Conservation (phyloP, 2,113 vertebrate species). For the Cacatua alba region DNA sequence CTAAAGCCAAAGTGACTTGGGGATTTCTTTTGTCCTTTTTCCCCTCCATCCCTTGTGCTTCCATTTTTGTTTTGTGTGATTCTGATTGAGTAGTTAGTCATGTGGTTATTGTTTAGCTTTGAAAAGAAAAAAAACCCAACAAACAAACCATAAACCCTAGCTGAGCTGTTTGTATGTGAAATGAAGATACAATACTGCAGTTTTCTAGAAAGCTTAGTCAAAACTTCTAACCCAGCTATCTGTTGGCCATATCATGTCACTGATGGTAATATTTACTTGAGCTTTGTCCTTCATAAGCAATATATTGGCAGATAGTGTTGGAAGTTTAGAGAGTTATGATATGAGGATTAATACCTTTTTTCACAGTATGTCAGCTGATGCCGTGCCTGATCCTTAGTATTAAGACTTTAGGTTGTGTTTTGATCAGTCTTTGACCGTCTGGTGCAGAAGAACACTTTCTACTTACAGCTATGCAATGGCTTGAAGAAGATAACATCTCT, state of each 20-base stretch:
- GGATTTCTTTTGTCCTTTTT: not conserved
- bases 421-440: not conserved
- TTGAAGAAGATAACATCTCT: not conserved
- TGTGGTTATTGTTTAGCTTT: not conserved
- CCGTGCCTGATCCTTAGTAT: not conserved
- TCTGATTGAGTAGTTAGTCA: not conserved
- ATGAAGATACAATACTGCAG: not conserved
- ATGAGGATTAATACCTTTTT: not conserved
- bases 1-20: not conserved
- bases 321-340: not conserved
- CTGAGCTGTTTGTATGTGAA: not conserved
- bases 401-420: not conserved
- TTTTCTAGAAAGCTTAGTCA: not conserved
- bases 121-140: not conserved
- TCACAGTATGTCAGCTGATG: not conserved
- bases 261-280: not conserved
- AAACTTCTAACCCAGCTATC: not conserved
- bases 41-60: not conserved
- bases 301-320: not conserved
- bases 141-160: not conserved
- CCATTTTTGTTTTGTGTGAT: not conserved
- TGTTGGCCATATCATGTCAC: not conserved
- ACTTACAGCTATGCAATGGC: not conserved
- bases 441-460: not conserved
- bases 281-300: slow-evolving; percentile 23